Percentiles rank a stretch among this genome's conserved stretches.
Evolutionary conservation across 1,140 invertebrate genomes (phyloP).

Genomic region (Tetranychus cinnabarinus): DNA sequence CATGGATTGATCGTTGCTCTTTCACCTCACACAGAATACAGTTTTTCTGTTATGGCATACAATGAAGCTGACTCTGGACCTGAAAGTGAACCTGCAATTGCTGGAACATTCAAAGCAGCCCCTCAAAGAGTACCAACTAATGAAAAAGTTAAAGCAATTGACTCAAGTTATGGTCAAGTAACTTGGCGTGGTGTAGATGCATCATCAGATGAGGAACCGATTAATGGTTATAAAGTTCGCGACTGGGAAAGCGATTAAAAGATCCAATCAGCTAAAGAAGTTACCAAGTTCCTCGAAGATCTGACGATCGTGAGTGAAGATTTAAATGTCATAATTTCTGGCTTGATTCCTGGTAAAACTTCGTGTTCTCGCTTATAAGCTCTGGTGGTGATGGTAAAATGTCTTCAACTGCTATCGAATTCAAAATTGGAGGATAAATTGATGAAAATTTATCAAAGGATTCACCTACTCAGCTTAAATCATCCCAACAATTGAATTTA

Average conservation of each 20-base stretch:
- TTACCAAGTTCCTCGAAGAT: constrained; percentile 20
- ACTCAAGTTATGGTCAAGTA: constrained; percentile 60
- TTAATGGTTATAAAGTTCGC: constrained; percentile 75
- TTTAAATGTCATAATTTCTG: constrained; percentile 46
- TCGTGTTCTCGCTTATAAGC: constrained; percentile 65
- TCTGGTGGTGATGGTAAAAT: constrained; percentile 69
- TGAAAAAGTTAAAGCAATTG: constrained; percentile 51
- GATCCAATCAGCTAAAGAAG: constrained; percentile 69
- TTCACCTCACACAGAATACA: constrained; percentile 75
- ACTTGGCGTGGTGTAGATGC: constrained; percentile 71
- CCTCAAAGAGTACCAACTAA: constrained; percentile 78
- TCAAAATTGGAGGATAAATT: background rate
- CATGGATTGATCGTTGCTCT: constrained; percentile 80
- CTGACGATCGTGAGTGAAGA: constrained; percentile 24
- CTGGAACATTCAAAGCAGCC: constrained; percentile 31
- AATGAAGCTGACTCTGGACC: constrained; percentile 83
- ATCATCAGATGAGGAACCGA: constrained; percentile 65
- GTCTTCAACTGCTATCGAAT: background rate
- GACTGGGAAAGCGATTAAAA: constrained; percentile 81
- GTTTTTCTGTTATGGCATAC: constrained; percentile 78
- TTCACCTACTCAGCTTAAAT: too few relatives aligned
- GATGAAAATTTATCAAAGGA: too few relatives aligned
- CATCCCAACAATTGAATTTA: too few relatives aligned
- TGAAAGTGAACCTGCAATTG: constrained; percentile 61
- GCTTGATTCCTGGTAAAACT: constrained; percentile 49